Percentiles rank a stretch among this genome's conserved stretches.
phyloP scores from a whole-genome alignment of 2,888 invertebrate species.

The Drosophila austrosaltans region DNA sequence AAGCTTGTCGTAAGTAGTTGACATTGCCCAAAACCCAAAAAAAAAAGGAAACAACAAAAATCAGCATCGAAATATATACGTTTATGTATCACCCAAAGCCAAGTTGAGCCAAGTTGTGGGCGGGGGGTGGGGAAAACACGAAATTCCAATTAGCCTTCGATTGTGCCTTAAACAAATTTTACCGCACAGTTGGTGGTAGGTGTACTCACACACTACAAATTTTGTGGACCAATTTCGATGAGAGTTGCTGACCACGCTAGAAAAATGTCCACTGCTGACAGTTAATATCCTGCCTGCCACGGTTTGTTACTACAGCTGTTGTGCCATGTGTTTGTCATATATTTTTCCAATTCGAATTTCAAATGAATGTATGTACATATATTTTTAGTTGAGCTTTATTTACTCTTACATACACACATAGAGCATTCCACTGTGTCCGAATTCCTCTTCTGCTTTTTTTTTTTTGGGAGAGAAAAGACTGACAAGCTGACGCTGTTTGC shows the following conservation, averaged over 20 bases:
- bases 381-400: conserved; percentile 35
- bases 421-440: neutral
- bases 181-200: conserved; percentile 13
- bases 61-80: conserved; percentile 29
- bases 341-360: conserved; percentile 34
- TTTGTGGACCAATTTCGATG: conserved; percentile 16
- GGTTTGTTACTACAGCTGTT: conserved; percentile 18
- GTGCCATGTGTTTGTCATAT: conserved; percentile 16
- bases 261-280: conserved; percentile 9
- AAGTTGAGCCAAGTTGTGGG: conserved; percentile 1
- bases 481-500: conserved; percentile 17
- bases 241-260: neutral
- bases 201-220: neutral
- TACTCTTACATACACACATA: conserved; percentile 12
- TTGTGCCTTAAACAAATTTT: conserved; percentile 37
- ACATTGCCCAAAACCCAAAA: conserved; percentile 42
- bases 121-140: conserved; percentile 24
- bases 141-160: conserved; percentile 52
- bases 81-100: conserved; percentile 19
- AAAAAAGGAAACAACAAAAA: neutral
- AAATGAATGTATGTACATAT: conserved; percentile 9
- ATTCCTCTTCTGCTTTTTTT: neutral
- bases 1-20: conserved; percentile 47
- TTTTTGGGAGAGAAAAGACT: neutral
- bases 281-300: conserved; percentile 10